These are phyloP conservation scores for Novumbra hubbsi DNA, from an alignment of 2,797 vertebrate genomes.

Conservation along the genomic window DNA sequence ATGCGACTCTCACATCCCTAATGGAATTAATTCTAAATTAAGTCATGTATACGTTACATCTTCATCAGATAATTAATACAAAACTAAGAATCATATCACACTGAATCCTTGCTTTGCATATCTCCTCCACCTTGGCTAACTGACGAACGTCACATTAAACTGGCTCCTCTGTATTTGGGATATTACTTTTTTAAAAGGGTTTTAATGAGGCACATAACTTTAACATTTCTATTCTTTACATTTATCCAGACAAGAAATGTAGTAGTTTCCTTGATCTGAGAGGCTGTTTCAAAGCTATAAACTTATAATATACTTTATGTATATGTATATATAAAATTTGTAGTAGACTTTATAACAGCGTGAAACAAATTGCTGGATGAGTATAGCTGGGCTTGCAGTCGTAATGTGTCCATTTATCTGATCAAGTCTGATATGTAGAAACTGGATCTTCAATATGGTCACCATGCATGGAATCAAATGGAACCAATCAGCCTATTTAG, in stretches of 20 bases:
- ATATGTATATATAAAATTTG: slow-evolving; percentile 8
- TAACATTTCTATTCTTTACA: background rate
- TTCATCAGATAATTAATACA: slow-evolving; percentile 64
- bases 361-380: slow-evolving; percentile 58
- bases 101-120: slow-evolving; percentile 31
- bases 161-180: slow-evolving; percentile 11
- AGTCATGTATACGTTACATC: slow-evolving; percentile 50
- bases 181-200: background rate
- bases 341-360: slow-evolving; percentile 44
- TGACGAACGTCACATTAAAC: slow-evolving; percentile 23
- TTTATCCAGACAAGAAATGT: background rate
- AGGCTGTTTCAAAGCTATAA: background rate
- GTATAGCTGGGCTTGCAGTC: slow-evolving; percentile 46
- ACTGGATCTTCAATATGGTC: slow-evolving; percentile 54
- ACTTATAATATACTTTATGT: background rate
- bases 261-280: background rate
- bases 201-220: background rate
- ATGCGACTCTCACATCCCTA: slow-evolving; percentile 63
- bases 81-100: slow-evolving; percentile 25
- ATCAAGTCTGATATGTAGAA: slow-evolving; percentile 56
- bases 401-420: slow-evolving; percentile 56
- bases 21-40: slow-evolving; percentile 60
- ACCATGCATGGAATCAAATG: slow-evolving; percentile 68
- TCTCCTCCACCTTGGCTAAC: slow-evolving; percentile 34
- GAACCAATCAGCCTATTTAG: slow-evolving; percentile 72